A percentile compares a stretch with the other conserved stretches of the same genome.
These are phyloP conservation scores for Aplysina aerophoba DNA, from an alignment of 37 sponge, comb jelly and placozoan genomes.

Conservation along the genomic window DNA sequence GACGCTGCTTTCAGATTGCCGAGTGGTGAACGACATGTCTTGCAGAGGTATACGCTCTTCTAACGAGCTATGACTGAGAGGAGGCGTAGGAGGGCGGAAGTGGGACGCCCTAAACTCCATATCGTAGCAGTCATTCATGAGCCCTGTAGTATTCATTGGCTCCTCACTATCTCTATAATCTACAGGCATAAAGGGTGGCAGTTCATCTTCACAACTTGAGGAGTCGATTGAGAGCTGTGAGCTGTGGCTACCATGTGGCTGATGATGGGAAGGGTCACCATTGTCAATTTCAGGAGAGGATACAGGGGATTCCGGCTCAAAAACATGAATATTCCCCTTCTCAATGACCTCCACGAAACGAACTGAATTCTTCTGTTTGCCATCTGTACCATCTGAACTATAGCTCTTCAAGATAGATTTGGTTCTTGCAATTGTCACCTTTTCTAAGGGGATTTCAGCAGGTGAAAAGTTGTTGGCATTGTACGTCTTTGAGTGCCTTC, in stretches of 20 bases:
- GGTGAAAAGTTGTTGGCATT: no score
- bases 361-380: constrained; percentile 17
- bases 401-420: constrained; percentile 17
- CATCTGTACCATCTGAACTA: background rate
- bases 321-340: background rate
- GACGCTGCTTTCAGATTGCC: no score
- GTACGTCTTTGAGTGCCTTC: no score
- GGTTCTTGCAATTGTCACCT: background rate
- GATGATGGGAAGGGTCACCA: background rate
- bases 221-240: background rate
- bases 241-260: background rate
- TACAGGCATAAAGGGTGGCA: background rate
- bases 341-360: constrained; percentile 25
- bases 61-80: background rate
- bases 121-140: constrained; percentile 1
- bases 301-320: background rate
- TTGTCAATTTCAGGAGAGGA: background rate
- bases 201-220: constrained; percentile 3
- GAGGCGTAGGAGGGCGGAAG: constrained; percentile 29
- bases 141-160: background rate
- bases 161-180: background rate
- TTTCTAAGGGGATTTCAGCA: no score
- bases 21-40: background rate
- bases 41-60: background rate
- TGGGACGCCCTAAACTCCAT: background rate